Conservation (phyloP, 2,113 vertebrate species). For the Syrrhaptes paradoxus region DNA sequence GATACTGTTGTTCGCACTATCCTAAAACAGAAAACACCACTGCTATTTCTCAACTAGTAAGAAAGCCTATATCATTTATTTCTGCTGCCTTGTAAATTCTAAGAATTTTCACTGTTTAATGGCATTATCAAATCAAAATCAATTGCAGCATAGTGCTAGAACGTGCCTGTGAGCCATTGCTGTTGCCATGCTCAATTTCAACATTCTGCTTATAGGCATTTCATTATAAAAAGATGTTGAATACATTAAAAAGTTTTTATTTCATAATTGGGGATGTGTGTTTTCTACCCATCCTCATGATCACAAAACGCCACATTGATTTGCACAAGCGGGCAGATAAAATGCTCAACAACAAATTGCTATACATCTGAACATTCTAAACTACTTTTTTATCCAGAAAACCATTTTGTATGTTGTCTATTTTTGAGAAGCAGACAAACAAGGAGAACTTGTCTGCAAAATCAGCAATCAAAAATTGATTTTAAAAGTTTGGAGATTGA, state of each 20-base stretch:
- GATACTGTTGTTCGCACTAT: neutral
- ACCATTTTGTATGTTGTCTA: neutral
- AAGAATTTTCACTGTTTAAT: conserved; percentile 2
- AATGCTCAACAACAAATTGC: neutral
- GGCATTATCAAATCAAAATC: conserved; percentile 4
- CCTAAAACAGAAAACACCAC: neutral
- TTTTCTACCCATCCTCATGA: neutral
- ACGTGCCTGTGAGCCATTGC: neutral
- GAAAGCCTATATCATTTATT: neutral
- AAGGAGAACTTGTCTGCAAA: neutral
- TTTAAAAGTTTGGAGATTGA: neutral
- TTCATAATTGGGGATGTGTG: neutral
- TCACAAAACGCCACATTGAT: neutral
- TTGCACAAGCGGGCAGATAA: neutral
- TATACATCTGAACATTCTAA: neutral
- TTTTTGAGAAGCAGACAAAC: neutral
- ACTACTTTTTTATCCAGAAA: neutral
- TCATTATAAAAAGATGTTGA: neutral
- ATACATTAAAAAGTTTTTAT: neutral
- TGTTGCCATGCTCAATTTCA: neutral
- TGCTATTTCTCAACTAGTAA: neutral
- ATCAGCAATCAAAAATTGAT: neutral
- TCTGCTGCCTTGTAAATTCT: neutral
- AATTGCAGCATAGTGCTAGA: neutral
- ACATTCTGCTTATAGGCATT: neutral